A percentile compares a stretch with the other conserved stretches of the same genome.
These are phyloP conservation scores for Euborellia annulipes DNA, from an alignment of 1,140 invertebrate genomes.

Conservation along the genomic window DNA sequence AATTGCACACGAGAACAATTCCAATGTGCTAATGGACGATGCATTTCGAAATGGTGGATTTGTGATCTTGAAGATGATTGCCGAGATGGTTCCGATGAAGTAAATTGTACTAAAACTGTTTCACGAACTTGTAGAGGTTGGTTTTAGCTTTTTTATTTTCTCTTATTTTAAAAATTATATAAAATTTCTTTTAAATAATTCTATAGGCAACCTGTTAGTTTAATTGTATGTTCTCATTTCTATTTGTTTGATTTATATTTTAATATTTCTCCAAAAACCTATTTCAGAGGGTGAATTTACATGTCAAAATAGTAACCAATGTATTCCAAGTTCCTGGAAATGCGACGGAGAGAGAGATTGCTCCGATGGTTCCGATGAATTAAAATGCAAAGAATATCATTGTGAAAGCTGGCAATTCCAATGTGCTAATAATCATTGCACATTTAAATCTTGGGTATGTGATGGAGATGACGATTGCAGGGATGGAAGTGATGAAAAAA, in stretches of 20 bases:
- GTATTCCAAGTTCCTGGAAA: conserved; percentile 36
- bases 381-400: conserved; percentile 28
- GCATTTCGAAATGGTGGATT: conserved; percentile 40
- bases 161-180: neutral
- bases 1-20: conserved; percentile 35
- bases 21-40: conserved; percentile 39
- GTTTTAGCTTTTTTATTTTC: conserved; percentile 9
- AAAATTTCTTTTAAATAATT: too few relatives aligned
- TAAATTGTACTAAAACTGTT: conserved; percentile 28
- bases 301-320: conserved; percentile 29
- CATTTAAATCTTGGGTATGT: conserved; percentile 32
- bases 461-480: conserved; percentile 53
- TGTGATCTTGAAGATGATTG: conserved; percentile 59
- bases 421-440: conserved; percentile 22
- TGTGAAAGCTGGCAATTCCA: conserved; percentile 34
- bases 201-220: too few relatives aligned
- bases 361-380: conserved; percentile 39
- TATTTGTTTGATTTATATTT: neutral
- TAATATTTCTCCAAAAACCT: too few relatives aligned
- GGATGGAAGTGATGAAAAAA: conserved; percentile 52
- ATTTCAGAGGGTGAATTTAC: conserved; percentile 31
- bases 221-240: too few relatives aligned
- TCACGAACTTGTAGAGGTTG: conserved; percentile 15
- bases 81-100: conserved; percentile 52
- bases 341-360: conserved; percentile 53